phyloP scores from a whole-genome alignment of 2,888 invertebrate species.

The Miltochrista miniata region DNA sequence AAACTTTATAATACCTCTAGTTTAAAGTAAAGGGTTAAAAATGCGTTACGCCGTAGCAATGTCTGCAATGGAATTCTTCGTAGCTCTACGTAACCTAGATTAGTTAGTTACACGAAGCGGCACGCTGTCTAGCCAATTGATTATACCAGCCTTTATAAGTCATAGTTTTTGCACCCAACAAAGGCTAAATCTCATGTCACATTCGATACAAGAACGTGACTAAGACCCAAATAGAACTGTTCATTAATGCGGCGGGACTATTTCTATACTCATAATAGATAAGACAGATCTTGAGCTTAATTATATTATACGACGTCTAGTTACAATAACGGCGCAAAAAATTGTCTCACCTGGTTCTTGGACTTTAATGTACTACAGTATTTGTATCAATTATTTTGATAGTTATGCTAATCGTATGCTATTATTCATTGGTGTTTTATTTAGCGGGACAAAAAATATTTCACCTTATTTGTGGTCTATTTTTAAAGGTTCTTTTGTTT shows the following conservation, averaged over 20 bases:
- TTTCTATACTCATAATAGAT: constrained; percentile 25
- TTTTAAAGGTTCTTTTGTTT: constrained; percentile 7
- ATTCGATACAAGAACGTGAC: constrained; percentile 24
- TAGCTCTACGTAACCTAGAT: constrained; percentile 53
- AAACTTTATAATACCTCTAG: too few species aligned
- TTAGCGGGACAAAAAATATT: constrained; percentile 19
- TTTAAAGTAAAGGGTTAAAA: neutral
- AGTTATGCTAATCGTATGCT: constrained; percentile 28
- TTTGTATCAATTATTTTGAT: constrained; percentile 28
- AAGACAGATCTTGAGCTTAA: constrained; percentile 13
- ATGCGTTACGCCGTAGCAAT: neutral
- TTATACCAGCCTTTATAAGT: constrained; percentile 47
- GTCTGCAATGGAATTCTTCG: constrained; percentile 33
- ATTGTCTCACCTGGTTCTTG: constrained; percentile 29
- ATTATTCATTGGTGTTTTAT: constrained; percentile 29
- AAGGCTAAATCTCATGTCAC: constrained; percentile 37
- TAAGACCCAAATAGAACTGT: constrained; percentile 39
- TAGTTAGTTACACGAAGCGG: constrained; percentile 61
- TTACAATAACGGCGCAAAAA: constrained; percentile 23
- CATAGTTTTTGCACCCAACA: constrained; percentile 58
- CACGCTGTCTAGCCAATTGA: constrained; percentile 72
- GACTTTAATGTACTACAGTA: constrained; percentile 15
- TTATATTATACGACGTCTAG: constrained; percentile 10
- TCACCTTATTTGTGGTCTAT: constrained; percentile 15
- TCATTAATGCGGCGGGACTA: constrained; percentile 42